A percentile compares a stretch with the other conserved stretches of the same genome.
phyloP scores from a whole-genome alignment of 2,888 invertebrate genomes.

The Dolichomitus sp. region DNA sequence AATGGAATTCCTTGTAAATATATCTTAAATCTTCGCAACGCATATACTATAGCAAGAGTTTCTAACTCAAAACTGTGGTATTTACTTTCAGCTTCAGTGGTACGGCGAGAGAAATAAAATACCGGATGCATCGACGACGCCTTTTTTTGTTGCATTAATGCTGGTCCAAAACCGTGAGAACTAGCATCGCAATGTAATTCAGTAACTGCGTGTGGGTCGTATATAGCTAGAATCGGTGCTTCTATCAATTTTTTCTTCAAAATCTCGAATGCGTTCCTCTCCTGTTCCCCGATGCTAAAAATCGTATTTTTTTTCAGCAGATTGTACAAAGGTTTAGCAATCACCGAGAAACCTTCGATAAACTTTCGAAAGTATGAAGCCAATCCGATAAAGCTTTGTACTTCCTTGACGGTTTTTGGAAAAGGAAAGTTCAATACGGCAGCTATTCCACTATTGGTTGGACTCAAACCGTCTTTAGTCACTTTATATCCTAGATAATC shows the following conservation, averaged over 20 bases:
- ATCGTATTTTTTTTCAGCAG: slow-evolving; percentile 66
- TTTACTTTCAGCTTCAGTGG: slow-evolving; percentile 72
- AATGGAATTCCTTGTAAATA: slow-evolving; percentile 57
- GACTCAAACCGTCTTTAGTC: no score
- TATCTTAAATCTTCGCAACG: slow-evolving; percentile 71
- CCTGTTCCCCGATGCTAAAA: slow-evolving; percentile 71
- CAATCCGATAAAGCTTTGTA: slow-evolving; percentile 73
- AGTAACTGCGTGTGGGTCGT: slow-evolving; percentile 75
- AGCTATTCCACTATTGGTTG: no score
- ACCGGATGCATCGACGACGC: slow-evolving; percentile 72
- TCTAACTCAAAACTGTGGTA: slow-evolving; percentile 81
- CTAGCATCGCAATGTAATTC: slow-evolving; percentile 81
- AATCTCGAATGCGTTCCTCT: slow-evolving; percentile 68
- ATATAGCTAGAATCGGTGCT: slow-evolving; percentile 75
- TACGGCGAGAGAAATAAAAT: slow-evolving; percentile 77
- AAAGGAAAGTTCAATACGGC: slow-evolving; percentile 66
- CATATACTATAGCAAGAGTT: slow-evolving; percentile 67
- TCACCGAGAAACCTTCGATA: slow-evolving; percentile 65
- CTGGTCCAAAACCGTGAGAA: slow-evolving; percentile 75
- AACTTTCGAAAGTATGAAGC: slow-evolving; percentile 75
- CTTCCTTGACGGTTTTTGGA: slow-evolving; percentile 63
- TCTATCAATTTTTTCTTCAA: slow-evolving; percentile 66
- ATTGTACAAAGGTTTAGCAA: slow-evolving; percentile 76
- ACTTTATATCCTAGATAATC: slow-evolving; percentile 46
- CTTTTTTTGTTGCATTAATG: slow-evolving; percentile 77